phyloP scores from a whole-genome alignment of 1,140 invertebrate species.

The Sesamia nonagrioides region DNA sequence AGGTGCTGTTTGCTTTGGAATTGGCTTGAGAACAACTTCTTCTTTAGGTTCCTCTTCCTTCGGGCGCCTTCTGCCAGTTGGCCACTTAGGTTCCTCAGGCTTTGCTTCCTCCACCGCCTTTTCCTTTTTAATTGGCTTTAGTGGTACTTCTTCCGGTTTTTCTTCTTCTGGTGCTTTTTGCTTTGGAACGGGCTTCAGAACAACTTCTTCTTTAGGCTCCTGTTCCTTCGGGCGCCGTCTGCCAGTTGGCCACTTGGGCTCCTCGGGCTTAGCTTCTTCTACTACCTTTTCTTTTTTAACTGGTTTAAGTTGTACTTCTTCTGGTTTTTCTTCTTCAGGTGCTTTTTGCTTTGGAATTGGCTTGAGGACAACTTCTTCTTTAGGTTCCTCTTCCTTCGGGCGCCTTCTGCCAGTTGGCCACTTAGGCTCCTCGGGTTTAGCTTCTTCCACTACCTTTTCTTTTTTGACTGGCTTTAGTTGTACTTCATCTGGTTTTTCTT shows the following conservation, averaged over 20 bases:
- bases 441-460: slow-evolving; percentile 50
- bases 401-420: slow-evolving; percentile 60
- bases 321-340: slow-evolving; percentile 51
- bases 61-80: slow-evolving; percentile 57
- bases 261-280: slow-evolving; percentile 46
- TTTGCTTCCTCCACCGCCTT: slow-evolving; percentile 49
- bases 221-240: slow-evolving; percentile 72
- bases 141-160: slow-evolving; percentile 54
- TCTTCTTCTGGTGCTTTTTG: slow-evolving; percentile 54
- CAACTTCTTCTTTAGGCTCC: slow-evolving; percentile 54
- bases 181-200: slow-evolving; percentile 50
- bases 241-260: slow-evolving; percentile 40
- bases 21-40: too few relatives aligned
- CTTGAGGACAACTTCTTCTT: slow-evolving; percentile 63
- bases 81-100: slow-evolving; percentile 57
- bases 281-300: slow-evolving; percentile 74
- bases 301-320: slow-evolving; percentile 53
- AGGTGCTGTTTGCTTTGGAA: too few relatives aligned
- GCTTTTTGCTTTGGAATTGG: slow-evolving; percentile 52
- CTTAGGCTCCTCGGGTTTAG: slow-evolving; percentile 52
- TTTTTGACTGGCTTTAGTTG: slow-evolving; percentile 55
- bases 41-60: slow-evolving; percentile 59
- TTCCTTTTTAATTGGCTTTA: slow-evolving; percentile 56
- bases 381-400: slow-evolving; percentile 58
- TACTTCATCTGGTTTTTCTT: slow-evolving; percentile 56